Conservation (phyloP, 2,797 vertebrate genomes). For the Serranus cabrilla region DNA sequence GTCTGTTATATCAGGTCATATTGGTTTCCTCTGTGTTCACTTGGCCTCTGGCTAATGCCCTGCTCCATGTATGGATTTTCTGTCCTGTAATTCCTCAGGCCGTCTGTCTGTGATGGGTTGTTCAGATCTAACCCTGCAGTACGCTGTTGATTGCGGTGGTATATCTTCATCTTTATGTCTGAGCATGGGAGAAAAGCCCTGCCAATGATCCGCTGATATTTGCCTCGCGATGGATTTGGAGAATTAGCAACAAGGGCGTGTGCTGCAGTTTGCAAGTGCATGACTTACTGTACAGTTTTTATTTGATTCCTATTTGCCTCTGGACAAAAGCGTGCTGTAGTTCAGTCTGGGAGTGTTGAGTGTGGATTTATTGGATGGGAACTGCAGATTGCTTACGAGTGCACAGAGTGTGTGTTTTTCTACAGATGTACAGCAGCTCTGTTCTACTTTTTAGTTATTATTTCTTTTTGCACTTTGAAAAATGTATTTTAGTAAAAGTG, state of each 20-base stretch:
- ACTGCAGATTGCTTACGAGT: neutral
- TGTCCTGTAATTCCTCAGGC: conserved; percentile 73
- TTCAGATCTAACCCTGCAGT: conserved; percentile 75
- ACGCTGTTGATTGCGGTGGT: conserved; percentile 69
- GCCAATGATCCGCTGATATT: conserved; percentile 55
- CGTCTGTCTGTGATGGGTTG: conserved; percentile 76
- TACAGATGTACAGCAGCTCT: neutral
- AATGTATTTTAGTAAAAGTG: conserved; percentile 9
- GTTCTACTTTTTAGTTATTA: conserved; percentile 17
- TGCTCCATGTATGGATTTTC: conserved; percentile 78
- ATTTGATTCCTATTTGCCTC: conserved; percentile 46
- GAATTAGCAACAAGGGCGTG: conserved; percentile 53
- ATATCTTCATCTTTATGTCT: conserved; percentile 75
- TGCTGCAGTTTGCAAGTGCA: conserved; percentile 54
- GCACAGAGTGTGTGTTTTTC: neutral
- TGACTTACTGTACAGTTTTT: conserved; percentile 40
- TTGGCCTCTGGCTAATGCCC: conserved; percentile 64
- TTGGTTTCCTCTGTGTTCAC: conserved; percentile 63
- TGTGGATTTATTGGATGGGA: conserved; percentile 14
- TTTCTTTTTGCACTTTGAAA: conserved; percentile 15
- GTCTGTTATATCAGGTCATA: conserved; percentile 62
- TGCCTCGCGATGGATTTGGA: conserved; percentile 49
- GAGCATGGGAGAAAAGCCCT: conserved; percentile 50
- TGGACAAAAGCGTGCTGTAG: conserved; percentile 17
- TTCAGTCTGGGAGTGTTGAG: conserved; percentile 2